Evolutionary conservation across 2,797 vertebrate genomes (phyloP).

Genomic region (Pseudochirops corinnae): DNA sequence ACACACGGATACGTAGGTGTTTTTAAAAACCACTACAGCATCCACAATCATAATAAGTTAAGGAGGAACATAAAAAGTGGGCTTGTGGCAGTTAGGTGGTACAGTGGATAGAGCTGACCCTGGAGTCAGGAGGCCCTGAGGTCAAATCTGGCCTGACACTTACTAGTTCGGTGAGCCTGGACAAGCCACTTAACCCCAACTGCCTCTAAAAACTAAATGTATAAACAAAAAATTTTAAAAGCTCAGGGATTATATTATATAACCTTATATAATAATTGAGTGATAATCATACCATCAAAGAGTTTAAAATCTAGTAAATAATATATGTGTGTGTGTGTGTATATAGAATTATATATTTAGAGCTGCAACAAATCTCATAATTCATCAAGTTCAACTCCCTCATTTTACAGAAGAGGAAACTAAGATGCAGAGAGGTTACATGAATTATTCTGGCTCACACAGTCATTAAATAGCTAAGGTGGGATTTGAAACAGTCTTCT

Average conservation of each 20-base stretch:
- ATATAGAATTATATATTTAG: not conserved
- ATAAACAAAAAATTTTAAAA: not conserved
- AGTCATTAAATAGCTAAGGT: not conserved
- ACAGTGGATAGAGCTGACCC: not conserved
- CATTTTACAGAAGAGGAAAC: not conserved
- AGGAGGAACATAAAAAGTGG: not conserved
- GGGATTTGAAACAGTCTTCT: not conserved
- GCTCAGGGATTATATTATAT: not conserved
- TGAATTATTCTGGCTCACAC: not conserved
- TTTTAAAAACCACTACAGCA: not conserved
- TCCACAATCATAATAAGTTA: not conserved
- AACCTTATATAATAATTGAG: not conserved
- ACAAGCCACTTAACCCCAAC: not conserved
- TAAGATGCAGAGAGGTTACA: not conserved
- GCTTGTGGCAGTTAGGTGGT: not conserved
- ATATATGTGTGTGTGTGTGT: no score
- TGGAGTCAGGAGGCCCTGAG: not conserved
- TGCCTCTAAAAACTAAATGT: not conserved
- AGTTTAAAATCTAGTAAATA: not conserved
- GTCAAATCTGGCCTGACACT: not conserved
- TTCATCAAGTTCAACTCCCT: not conserved
- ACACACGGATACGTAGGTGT: not conserved
- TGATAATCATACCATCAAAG: not conserved
- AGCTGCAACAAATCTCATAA: not conserved
- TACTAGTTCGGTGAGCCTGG: not conserved